Conservation (phyloP, 2,888 invertebrate species). For the Ceramica pisi region DNA sequence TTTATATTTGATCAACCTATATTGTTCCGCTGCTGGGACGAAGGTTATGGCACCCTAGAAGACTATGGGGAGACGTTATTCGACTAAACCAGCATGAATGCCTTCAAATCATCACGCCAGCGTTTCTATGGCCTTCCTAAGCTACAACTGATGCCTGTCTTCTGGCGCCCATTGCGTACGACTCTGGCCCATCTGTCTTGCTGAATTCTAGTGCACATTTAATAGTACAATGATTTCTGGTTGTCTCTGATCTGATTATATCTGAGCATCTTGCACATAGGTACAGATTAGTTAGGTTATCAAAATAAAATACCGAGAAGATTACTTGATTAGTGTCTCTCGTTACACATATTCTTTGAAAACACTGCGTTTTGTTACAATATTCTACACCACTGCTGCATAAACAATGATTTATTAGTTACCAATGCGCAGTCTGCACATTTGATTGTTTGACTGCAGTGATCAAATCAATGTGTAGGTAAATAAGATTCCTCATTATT, state of each 20-base stretch:
- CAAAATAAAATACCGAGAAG: neutral
- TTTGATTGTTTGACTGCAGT: neutral
- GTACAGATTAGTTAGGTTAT: neutral
- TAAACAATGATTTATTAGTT: neutral
- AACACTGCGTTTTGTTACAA: neutral
- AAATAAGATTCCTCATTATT: constrained; percentile 7
- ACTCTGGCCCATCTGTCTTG: neutral
- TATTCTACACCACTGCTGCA: neutral
- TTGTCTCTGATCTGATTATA: neutral
- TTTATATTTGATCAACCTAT: neutral
- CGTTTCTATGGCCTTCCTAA: too few species aligned
- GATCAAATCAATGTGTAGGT: constrained; percentile 8
- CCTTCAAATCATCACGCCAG: too few species aligned
- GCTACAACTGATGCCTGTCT: too few species aligned
- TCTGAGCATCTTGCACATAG: too few species aligned
- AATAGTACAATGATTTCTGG: neutral
- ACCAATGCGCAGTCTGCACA: neutral
- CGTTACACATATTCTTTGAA: neutral
- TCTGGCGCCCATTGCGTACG: too few species aligned
- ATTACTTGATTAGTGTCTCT: neutral
- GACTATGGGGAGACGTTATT: too few species aligned
- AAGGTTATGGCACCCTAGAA: too few species aligned
- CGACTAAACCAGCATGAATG: too few species aligned
- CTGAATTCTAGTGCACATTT: neutral
- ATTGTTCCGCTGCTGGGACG: too few species aligned